phyloP scores from a whole-genome alignment of 2,797 vertebrate genomes.

The Ciconia nigra region DNA sequence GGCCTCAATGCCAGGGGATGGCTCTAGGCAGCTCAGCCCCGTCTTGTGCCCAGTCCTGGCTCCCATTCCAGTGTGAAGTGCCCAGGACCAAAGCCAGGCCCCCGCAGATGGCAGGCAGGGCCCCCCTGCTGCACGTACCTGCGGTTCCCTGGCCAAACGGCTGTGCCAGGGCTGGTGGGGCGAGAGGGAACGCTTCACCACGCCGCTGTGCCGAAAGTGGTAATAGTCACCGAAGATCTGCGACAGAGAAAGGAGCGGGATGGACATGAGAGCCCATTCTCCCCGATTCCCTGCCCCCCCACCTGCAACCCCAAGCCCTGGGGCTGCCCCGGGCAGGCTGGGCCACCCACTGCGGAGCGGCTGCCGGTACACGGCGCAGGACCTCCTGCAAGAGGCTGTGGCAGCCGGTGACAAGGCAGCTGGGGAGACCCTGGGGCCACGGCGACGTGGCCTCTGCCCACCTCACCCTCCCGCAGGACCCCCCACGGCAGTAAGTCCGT shows the following conservation, averaged over 20 bases:
- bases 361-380: too few relatives aligned
- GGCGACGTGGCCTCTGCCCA: not conserved
- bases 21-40: not conserved
- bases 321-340: not conserved
- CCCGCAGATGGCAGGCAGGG: not conserved
- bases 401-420: not conserved
- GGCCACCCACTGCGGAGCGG: too few relatives aligned
- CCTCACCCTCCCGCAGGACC: fast-evolving
- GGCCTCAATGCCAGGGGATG: not conserved
- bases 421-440: not conserved
- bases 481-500: fast-evolving
- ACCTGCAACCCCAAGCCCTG: not conserved
- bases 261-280: fast-evolving
- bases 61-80: fast-evolving
- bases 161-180: conserved; percentile 83
- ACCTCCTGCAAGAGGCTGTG: not conserved
- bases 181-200: conserved; percentile 89
- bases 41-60: not conserved
- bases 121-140: not conserved
- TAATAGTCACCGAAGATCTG: conserved; percentile 55
- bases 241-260: not conserved
- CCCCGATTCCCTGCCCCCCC: fast-evolving
- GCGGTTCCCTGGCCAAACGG: conserved; percentile 53
- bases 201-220: conserved; percentile 76
- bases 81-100: not conserved